Base-by-base conservation (phyloP, 2,113 vertebrate species). In the Ancistrus triradiatus region DNA sequence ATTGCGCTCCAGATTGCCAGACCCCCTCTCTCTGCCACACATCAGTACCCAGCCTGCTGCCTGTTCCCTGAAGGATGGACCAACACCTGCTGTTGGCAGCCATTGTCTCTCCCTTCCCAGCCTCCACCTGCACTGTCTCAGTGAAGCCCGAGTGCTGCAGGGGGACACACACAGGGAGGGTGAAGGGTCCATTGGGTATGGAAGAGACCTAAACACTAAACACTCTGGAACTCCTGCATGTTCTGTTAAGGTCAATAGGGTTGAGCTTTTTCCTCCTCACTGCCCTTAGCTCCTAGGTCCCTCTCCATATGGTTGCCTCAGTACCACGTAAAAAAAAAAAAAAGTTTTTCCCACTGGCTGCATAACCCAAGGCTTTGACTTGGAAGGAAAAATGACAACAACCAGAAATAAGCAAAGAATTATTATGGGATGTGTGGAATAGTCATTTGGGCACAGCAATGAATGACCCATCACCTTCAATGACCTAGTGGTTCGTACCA, bases 71-170 rank as follows among this genome's bases (percentile, higher is more conserved):
- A 87, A 84, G 89, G 89, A 93, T 81, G 83, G 88, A 78, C 83
- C 83, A 81, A 89, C 92, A 92, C 92, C 91, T 94, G 92, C 92
- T 91, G 83, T 86, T 91, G 90, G 90, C 89, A 90, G 81, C 82
- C 89, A 82, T 69, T 67, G 3, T 37, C 62, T 59, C 57, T 63
- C n/a, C 74, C 51, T 48, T 72, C 46, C 55, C 51, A 14, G 38
- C 25, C 50, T 51, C 60, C 64, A 50, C 24, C 44, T 33, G 25
- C 28, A 42, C 59, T 58, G 69, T 63, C 61, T 77, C 60, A 55
- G 56, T 64, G 51, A 60, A 70, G 70, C 70, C 38, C 46, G 31
- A 70, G 42, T 37, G 71, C 74, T 75, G 66, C 66, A 37, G 74
- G 74, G 70, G 56, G 62, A 78, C 60, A 52, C 73, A 72, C 46